Evolutionary conservation across 2,113 vertebrate species (phyloP).

Genomic region (Syngnathoides biaculeatus): DNA sequence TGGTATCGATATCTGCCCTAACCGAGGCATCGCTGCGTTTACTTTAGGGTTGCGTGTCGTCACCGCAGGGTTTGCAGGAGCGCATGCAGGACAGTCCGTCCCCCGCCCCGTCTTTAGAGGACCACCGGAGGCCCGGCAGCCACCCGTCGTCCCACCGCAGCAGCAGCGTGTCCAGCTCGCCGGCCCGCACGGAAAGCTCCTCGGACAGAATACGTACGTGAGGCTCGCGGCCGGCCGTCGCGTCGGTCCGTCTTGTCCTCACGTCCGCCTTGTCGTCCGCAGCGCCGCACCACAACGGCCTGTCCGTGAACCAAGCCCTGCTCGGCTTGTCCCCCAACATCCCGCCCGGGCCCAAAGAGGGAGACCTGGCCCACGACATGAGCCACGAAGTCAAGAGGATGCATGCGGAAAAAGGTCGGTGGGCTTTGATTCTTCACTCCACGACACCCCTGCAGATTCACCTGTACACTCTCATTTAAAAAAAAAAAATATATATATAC

Average conservation of each 20-base stretch:
- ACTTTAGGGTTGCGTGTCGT: conserved; percentile 52
- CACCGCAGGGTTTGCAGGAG: conserved; percentile 78
- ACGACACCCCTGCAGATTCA: background rate
- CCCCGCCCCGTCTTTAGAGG: conserved; percentile 93
- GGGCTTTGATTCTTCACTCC: background rate
- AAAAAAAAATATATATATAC: too few relatives aligned
- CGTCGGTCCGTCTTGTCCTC: background rate
- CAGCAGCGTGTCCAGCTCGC: conserved; percentile 98
- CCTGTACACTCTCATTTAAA: background rate
- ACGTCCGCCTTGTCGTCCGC: conserved; percentile 11
- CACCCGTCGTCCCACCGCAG: conserved; percentile 98
- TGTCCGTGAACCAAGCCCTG: conserved; percentile 96
- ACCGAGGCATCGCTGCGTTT: too few relatives aligned
- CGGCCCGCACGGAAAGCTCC: conserved; percentile 94
- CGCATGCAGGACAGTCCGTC: conserved; percentile 95
- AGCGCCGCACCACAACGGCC: conserved; percentile 94
- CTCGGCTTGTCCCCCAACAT: conserved; percentile 95
- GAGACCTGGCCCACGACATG: conserved; percentile 94
- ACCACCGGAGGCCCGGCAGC: conserved; percentile 92
- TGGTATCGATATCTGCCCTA: too few relatives aligned
- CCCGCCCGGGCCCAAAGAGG: conserved; percentile 92
- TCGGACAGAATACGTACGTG: conserved; percentile 98
- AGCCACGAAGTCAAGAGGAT: conserved; percentile 92
- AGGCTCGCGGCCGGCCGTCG: conserved; percentile 9
- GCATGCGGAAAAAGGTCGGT: conserved; percentile 93